phyloP scores from a whole-genome alignment of 2,797 vertebrate species.

The Micromesistius poutassou region DNA sequence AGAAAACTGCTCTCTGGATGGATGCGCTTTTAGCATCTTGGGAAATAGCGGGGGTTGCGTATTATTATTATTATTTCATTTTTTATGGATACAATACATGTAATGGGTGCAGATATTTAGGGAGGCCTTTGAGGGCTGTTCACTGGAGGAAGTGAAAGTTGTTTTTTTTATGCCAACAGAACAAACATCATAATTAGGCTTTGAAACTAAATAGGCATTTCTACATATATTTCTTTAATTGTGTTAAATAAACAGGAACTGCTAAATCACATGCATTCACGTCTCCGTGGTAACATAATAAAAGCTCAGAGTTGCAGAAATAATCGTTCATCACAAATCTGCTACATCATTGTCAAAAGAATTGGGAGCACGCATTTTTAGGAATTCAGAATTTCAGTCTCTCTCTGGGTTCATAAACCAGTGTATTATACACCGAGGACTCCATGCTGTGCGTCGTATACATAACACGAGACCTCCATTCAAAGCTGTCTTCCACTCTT shows the following conservation, averaged over 20 bases:
- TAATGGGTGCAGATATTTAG: background rate
- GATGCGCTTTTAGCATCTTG: background rate
- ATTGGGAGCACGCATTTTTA: background rate
- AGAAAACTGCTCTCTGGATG: conserved; percentile 53
- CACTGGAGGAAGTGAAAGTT: background rate
- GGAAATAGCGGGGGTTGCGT: background rate
- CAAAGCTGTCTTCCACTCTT: background rate
- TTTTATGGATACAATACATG: background rate
- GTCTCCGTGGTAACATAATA: background rate
- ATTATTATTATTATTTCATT: background rate
- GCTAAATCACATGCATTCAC: conserved; percentile 4
- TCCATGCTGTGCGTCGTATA: background rate
- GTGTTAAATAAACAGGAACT: background rate
- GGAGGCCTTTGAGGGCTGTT: background rate
- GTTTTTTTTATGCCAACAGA: background rate
- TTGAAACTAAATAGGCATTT: background rate
- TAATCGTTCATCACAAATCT: background rate
- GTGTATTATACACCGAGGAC: background rate
- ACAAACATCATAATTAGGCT: background rate
- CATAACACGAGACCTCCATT: conserved; percentile 1
- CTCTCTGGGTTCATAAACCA: background rate
- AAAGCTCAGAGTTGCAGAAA: background rate
- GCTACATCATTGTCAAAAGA: background rate
- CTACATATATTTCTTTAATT: background rate
- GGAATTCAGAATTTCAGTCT: background rate